Evolutionary conservation across 1,140 invertebrate genomes (phyloP).

Genomic region (Drosophila rhopaloa): DNA sequence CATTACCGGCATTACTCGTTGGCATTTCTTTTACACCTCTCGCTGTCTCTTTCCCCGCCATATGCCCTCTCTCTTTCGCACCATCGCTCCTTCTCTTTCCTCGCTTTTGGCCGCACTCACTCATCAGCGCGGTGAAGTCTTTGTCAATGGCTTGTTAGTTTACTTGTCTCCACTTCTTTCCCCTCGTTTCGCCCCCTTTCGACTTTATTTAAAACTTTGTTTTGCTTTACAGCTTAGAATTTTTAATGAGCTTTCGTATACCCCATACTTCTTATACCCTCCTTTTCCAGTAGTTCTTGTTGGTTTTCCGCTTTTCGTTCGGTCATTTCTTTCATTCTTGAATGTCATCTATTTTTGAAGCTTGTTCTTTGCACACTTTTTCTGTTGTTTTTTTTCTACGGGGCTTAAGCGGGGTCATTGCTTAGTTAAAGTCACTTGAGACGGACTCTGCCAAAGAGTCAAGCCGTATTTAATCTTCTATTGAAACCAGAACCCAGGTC

Average conservation of each 20-base stretch:
- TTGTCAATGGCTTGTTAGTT: slow-evolving; percentile 79
- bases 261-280: slow-evolving; percentile 28
- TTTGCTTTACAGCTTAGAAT: slow-evolving; percentile 81
- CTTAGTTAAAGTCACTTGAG: slow-evolving; percentile 57
- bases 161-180: slow-evolving; percentile 47
- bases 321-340: slow-evolving; percentile 59
- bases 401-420: slow-evolving; percentile 62
- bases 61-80: slow-evolving; percentile 6
- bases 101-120: slow-evolving; percentile 38
- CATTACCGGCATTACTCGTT: slow-evolving; percentile 76
- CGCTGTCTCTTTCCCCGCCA: not conserved
- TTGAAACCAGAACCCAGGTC: slow-evolving; percentile 10
- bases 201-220: slow-evolving; percentile 81
- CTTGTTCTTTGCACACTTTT: slow-evolving; percentile 43
- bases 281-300: slow-evolving; percentile 29
- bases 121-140: slow-evolving; percentile 41
- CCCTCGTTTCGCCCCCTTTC: slow-evolving; percentile 5
- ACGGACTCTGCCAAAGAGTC: slow-evolving; percentile 13
- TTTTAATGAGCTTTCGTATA: slow-evolving; percentile 81
- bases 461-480: slow-evolving; percentile 19
- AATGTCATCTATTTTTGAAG: slow-evolving; percentile 75
- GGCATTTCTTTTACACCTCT: slow-evolving; percentile 45
- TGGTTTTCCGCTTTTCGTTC: slow-evolving; percentile 43
- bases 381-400: slow-evolving; percentile 25
- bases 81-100: not conserved